Conservation (phyloP, 2,113 vertebrate species). For the Monopterus albus region DNA sequence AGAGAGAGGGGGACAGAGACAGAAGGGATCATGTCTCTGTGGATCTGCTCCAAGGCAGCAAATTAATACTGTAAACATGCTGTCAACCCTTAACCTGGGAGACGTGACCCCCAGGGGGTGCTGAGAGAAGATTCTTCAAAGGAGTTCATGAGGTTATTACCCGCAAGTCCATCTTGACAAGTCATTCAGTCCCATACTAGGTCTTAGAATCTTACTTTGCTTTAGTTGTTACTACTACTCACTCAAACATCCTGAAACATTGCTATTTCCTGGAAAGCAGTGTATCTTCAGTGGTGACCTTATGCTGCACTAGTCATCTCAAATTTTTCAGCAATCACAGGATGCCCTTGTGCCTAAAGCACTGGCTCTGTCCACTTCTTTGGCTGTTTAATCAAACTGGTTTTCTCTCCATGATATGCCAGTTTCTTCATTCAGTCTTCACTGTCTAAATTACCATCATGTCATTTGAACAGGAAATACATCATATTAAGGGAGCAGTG, state of each 20-base stretch:
- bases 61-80: slow-evolving; percentile 73
- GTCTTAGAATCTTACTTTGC: not conserved
- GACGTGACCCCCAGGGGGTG: slow-evolving; percentile 33
- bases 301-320: not conserved
- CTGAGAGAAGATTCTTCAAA: slow-evolving; percentile 25
- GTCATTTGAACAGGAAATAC: slow-evolving; percentile 21
- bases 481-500: slow-evolving; percentile 8
- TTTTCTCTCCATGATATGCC: too few relatives aligned
- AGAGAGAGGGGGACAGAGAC: slow-evolving; percentile 38
- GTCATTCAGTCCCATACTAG: not conserved
- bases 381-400: not conserved
- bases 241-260: not conserved
- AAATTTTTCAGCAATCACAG: not conserved
- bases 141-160: slow-evolving; percentile 50
- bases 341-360: too few relatives aligned
- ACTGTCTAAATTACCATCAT: not conserved
- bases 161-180: slow-evolving; percentile 19
- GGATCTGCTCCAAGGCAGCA: slow-evolving; percentile 57
- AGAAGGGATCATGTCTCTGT: slow-evolving; percentile 45
- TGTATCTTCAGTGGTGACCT: slow-evolving; percentile 6
- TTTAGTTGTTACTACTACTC: not conserved
- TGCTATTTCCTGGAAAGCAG: slow-evolving; percentile 6
- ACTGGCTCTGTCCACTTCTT: not conserved
- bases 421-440: too few relatives aligned
- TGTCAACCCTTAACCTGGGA: slow-evolving; percentile 39